A percentile compares a stretch with the other conserved stretches of the same genome.
Conservation (phyloP, 1,140 invertebrate genomes). For the Aphelenchoides besseyi region DNA sequence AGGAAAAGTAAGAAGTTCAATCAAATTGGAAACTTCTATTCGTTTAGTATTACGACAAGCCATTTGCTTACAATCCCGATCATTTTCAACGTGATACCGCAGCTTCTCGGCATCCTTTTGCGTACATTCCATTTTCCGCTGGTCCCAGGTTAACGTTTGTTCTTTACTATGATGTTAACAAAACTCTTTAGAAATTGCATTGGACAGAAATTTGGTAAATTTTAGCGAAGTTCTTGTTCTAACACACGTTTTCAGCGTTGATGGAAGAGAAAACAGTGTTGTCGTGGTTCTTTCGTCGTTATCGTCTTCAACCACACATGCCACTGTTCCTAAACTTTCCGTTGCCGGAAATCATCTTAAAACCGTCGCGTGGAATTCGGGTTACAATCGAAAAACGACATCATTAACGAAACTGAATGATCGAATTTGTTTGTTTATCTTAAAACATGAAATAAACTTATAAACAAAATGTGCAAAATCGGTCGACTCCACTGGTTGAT, state of each 20-base stretch:
- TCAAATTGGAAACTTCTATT: slow-evolving; percentile 70
- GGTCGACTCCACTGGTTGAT: too few species aligned
- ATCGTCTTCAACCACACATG: slow-evolving; percentile 48
- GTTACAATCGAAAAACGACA: slow-evolving; percentile 4
- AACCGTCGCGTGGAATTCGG: slow-evolving; percentile 43
- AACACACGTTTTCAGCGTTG: slow-evolving; percentile 23
- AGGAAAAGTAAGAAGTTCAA: slow-evolving; percentile 71
- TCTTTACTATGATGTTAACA: neutral
- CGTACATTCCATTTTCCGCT: slow-evolving; percentile 64
- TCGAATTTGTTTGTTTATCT: neutral
- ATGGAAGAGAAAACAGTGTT: slow-evolving; percentile 61
- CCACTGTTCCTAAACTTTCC: slow-evolving; percentile 60
- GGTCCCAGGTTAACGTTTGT: slow-evolving; percentile 42
- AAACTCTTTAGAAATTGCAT: too few species aligned
- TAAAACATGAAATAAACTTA: neutral
- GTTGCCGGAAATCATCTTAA: slow-evolving; percentile 62
- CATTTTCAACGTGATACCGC: slow-evolving; percentile 67
- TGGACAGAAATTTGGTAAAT: neutral
- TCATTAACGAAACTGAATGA: neutral
- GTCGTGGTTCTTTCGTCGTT: slow-evolving; percentile 36
- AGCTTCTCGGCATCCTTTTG: slow-evolving; percentile 65
- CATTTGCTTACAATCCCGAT: neutral
- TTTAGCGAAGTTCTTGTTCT: too few species aligned
- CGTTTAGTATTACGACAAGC: neutral
- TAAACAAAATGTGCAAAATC: too few species aligned